Conservation (phyloP, 1,140 invertebrate genomes). For the Oryctes rhinoceros region DNA sequence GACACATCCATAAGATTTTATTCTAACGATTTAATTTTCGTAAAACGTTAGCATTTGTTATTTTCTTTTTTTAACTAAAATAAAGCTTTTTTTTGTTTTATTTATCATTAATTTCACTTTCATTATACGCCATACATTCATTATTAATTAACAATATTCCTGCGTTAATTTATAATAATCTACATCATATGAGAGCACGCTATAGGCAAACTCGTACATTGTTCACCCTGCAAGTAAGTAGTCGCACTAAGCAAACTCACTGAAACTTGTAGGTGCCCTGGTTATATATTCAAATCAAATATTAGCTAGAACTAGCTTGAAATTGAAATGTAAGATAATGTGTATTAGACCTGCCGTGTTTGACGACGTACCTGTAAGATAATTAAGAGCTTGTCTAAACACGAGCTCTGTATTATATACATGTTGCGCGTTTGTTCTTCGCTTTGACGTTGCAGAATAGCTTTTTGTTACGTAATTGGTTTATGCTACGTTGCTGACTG, state of each 20-base stretch:
- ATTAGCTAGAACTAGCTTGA: not conserved
- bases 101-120: too few relatives aligned
- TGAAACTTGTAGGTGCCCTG: not conserved
- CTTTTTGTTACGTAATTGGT: too few relatives aligned
- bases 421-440: not conserved
- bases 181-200: not conserved
- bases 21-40: too few relatives aligned
- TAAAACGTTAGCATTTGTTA: too few relatives aligned
- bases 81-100: too few relatives aligned
- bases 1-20: too few relatives aligned
- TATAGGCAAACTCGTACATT: not conserved
- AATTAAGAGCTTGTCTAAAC: conserved; percentile 11
- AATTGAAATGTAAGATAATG: conserved; percentile 3
- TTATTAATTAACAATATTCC: too few relatives aligned
- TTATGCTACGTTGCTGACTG: too few relatives aligned
- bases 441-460: too few relatives aligned
- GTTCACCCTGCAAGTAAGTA: not conserved
- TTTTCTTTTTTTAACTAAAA: too few relatives aligned
- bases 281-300: conserved; percentile 9
- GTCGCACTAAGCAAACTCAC: not conserved
- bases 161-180: not conserved
- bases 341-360: not conserved
- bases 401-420: not conserved
- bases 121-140: too few relatives aligned
- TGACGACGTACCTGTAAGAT: conserved; percentile 15